These are phyloP conservation scores for Margaritifera margaritifera DNA, from an alignment of 2,888 invertebrate species.

Conservation along the genomic window DNA sequence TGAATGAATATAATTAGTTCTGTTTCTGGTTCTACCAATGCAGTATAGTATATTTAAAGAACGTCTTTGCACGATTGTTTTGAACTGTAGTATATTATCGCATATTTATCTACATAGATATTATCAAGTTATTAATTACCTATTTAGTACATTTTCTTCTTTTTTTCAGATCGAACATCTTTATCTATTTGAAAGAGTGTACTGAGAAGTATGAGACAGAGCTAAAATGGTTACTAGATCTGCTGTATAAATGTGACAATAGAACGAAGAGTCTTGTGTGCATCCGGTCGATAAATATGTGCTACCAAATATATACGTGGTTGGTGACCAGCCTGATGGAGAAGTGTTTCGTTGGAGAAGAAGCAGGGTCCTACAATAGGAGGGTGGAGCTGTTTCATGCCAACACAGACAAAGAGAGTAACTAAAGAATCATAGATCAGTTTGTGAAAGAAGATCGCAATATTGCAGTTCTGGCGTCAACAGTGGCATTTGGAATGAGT, in stretches of 20 bases:
- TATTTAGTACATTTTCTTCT: not conserved
- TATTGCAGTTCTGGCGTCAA: conserved; percentile 21
- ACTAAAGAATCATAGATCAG: conserved; percentile 14
- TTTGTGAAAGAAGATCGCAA: conserved; percentile 7
- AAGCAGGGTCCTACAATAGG: not conserved
- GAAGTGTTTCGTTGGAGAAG: not conserved
- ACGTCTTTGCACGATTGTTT: too few species aligned
- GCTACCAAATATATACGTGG: conserved; percentile 19
- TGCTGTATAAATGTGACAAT: not conserved
- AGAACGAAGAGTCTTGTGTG: conserved; percentile 12
- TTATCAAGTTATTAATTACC: not conserved
- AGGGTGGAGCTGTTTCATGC: conserved; percentile 30
- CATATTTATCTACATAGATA: too few species aligned
- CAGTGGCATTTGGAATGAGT: conserved; percentile 37
- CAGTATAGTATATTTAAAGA: too few species aligned
- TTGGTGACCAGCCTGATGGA: conserved; percentile 9
- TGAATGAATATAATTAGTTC: too few species aligned
- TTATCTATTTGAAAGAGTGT: conserved; percentile 5
- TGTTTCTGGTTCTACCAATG: too few species aligned
- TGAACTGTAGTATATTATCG: too few species aligned
- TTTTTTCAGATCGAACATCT: conserved; percentile 17
- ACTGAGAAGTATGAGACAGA: conserved; percentile 14
- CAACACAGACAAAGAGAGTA: conserved; percentile 16
- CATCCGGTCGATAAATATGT: conserved; percentile 20
- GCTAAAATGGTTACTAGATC: conserved; percentile 16